A percentile compares a stretch with the other conserved stretches of the same genome.
These are phyloP conservation scores for Ambastaia sidthimunki DNA, from an alignment of 2,797 vertebrate genomes.

Conservation along the genomic window DNA sequence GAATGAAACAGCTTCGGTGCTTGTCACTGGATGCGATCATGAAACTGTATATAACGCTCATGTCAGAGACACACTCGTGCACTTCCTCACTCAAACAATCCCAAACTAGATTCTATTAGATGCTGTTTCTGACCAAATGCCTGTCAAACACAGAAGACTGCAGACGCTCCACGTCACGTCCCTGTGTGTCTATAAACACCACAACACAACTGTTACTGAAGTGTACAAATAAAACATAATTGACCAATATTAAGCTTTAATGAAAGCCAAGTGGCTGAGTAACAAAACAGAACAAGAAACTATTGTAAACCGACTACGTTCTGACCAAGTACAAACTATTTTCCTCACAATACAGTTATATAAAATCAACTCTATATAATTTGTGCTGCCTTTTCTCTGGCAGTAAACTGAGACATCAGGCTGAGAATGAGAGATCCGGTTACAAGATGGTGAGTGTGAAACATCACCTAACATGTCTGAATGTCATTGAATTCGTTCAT, in stretches of 20 bases:
- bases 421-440: slow-evolving; percentile 78
- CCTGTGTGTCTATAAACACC: slow-evolving; percentile 1
- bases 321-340: neutral
- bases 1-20: too few relatives aligned
- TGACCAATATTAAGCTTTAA: too few relatives aligned
- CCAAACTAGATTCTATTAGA: slow-evolving; percentile 26
- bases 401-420: slow-evolving; percentile 83
- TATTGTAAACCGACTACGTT: too few relatives aligned
- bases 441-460: slow-evolving; percentile 79
- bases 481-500: too few relatives aligned
- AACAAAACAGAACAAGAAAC: neutral
- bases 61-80: slow-evolving; percentile 40
- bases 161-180: neutral
- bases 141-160: neutral
- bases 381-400: neutral
- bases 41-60: slow-evolving; percentile 29
- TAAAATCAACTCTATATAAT: neutral
- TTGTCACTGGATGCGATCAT: slow-evolving; percentile 7
- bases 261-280: too few relatives aligned
- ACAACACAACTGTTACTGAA: too few relatives aligned
- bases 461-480: neutral
- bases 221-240: too few relatives aligned
- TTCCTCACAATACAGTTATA: neutral
- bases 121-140: slow-evolving; percentile 29
- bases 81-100: slow-evolving; percentile 65